A percentile compares a stretch with the other conserved stretches of the same genome.
phyloP scores from a whole-genome alignment of 2,113 vertebrate genomes.

The Malurus melanocephalus region DNA sequence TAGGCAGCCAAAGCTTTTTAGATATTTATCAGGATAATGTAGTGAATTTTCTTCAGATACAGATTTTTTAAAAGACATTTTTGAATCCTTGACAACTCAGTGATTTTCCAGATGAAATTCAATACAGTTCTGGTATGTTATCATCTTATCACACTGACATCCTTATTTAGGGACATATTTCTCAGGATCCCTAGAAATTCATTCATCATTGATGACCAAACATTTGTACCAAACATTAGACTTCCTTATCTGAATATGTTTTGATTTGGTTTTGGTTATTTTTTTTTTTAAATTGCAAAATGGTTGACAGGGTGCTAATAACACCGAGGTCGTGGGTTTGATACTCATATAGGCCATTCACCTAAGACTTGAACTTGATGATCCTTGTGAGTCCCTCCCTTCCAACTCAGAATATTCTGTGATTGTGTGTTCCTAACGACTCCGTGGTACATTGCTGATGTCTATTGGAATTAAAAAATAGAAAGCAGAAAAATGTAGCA shows the following conservation, averaged over 20 bases:
- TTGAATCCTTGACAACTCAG: neutral
- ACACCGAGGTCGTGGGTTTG: neutral
- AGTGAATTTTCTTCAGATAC: neutral
- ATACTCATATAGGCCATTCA: neutral
- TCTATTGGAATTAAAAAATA: slow-evolving; percentile 3
- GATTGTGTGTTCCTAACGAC: neutral
- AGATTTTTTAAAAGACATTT: neutral
- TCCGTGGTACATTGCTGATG: neutral
- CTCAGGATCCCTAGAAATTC: neutral
- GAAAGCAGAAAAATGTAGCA: neutral
- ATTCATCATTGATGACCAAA: neutral
- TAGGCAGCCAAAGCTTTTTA: neutral
- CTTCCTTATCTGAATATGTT: neutral
- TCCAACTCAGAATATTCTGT: neutral
- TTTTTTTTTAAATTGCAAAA: neutral
- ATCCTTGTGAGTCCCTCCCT: neutral
- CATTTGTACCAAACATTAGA: neutral
- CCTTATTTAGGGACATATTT: neutral
- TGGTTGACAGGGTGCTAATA: neutral
- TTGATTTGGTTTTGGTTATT: neutral
- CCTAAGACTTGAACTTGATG: neutral
- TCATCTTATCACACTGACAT: neutral
- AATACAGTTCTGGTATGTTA: neutral
- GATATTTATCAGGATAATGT: neutral
- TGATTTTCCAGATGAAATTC: neutral